Percentiles rank a stretch among this genome's conserved stretches.
Conservation (phyloP, 1,140 invertebrate species). For the Drosophila littoralis region DNA sequence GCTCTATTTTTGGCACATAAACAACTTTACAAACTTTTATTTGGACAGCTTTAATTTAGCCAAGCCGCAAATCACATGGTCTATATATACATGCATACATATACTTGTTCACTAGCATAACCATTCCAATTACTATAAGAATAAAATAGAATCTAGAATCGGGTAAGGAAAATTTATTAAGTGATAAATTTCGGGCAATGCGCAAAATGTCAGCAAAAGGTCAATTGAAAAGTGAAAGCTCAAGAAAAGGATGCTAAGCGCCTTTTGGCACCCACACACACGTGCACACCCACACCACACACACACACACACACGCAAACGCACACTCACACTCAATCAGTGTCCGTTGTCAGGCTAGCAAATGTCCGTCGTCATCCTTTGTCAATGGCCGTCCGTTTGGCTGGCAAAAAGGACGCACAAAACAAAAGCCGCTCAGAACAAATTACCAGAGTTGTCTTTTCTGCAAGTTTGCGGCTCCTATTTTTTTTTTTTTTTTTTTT, state of each 20-base stretch:
- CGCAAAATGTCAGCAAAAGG: conserved; percentile 74
- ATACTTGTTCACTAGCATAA: conserved; percentile 29
- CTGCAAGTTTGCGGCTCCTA: conserved; percentile 56
- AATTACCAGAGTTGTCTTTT: conserved; percentile 81
- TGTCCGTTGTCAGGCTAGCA: conserved; percentile 58
- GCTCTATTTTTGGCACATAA: conserved; percentile 1
- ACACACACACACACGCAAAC: conserved; percentile 14
- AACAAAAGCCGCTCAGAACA: conserved; percentile 81
- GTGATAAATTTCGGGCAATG: conserved; percentile 77
- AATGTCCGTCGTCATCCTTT: conserved; percentile 52
- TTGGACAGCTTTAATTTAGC: conserved; percentile 51
- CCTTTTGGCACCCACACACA: conserved; percentile 58
- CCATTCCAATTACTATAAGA: conserved; percentile 67
- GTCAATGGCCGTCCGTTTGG: conserved; percentile 31
- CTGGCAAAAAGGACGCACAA: conserved; percentile 64
- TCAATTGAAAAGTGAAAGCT: conserved; percentile 81
- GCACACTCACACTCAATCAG: conserved; percentile 56
- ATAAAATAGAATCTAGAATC: conserved; percentile 9
- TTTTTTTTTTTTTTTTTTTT: neutral
- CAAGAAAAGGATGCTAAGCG: conserved; percentile 65
- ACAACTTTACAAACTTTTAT: conserved; percentile 16
- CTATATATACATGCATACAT: neutral
- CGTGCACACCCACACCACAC: conserved; percentile 14
- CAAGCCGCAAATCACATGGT: conserved; percentile 45
- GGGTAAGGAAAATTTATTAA: conserved; percentile 69